phyloP scores from a whole-genome alignment of 2,113 vertebrate genomes.

The Trochalopteron elliotii region DNA sequence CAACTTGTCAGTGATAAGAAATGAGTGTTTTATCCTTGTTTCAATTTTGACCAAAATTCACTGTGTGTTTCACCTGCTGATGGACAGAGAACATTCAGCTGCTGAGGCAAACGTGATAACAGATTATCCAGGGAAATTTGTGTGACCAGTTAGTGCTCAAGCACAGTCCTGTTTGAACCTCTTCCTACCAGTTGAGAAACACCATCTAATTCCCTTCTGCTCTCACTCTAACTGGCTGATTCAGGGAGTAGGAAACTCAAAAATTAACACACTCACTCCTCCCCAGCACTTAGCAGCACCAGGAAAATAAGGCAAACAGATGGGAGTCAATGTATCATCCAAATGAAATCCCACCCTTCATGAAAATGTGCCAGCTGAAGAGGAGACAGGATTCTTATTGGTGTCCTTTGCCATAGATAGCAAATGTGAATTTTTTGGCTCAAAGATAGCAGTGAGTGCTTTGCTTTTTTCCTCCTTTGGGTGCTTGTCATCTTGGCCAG shows the following conservation, averaged over 20 bases:
- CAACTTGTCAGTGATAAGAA: neutral
- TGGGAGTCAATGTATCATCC: slow-evolving; percentile 45
- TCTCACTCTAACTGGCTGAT: neutral
- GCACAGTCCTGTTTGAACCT: neutral
- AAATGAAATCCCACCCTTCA: slow-evolving; percentile 21
- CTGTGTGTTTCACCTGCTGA: neutral
- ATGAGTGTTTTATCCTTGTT: neutral
- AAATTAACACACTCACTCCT: slow-evolving; percentile 13
- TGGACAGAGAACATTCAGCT: neutral
- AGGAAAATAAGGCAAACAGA: slow-evolving; percentile 42
- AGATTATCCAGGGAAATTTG: neutral
- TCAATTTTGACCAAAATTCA: neutral
- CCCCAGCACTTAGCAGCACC: slow-evolving; percentile 12
- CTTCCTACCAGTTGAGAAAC: neutral
- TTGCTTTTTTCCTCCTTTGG: neutral
- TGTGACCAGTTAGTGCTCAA: neutral
- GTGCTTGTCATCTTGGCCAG: neutral
- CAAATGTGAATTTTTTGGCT: neutral
- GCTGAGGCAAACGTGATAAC: neutral
- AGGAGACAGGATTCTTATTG: neutral
- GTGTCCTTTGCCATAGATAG: neutral
- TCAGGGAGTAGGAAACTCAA: neutral
- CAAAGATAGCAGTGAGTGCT: neutral
- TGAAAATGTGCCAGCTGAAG: slow-evolving; percentile 28
- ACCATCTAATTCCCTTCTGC: neutral